Base-by-base conservation (phyloP, 2,113 vertebrate species). In the Tonatia bakeri region DNA sequence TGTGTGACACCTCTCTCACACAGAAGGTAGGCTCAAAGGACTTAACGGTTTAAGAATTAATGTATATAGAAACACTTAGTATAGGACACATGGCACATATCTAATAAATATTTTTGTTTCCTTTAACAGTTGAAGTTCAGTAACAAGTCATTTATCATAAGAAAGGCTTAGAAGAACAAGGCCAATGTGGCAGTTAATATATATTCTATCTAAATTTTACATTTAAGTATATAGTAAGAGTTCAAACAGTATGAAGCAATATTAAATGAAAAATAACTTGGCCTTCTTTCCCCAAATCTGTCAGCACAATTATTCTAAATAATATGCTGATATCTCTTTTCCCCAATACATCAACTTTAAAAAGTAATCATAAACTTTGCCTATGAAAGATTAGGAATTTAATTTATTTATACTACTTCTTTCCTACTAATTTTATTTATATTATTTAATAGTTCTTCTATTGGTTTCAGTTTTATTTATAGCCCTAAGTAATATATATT, bases 371-470 rank as follows among this genome's bases (percentile, higher is more conserved):
- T 83, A 67, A 86, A 70, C 5, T 91, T 50, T 87, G 17, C 24
- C 33, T 94, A 10, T 54, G 36, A 92, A 87, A 87, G 20, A 72
- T 84, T 36, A 92, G 3, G 1, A 70, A 83, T 77, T 87, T 90
- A 65, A 50, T 59, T 89, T 36, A 89, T 65, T 67, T 93, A 70
- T 64, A 70, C 28, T 81, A 52, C 11, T 56, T 90, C 40, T 54
- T 65, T 40, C 38, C 22, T 92, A 50, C 65, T 91, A 82, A 45
- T 96, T 90, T 73, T 90, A 79, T 92, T 95, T 91, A 64, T 91
- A 47, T 85, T 47, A n/a, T 45, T 87, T 54, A 52, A 52, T 87
- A 81, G 65, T 31, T 94, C n/a, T 67, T 75, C 64, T 31, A 14
- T 20, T 90, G 69, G 17, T 61, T 90, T 89, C 28, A 86, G 17